Evolutionary conservation across 2,113 vertebrate species (phyloP).

Genomic region (Gavialis gangeticus): DNA sequence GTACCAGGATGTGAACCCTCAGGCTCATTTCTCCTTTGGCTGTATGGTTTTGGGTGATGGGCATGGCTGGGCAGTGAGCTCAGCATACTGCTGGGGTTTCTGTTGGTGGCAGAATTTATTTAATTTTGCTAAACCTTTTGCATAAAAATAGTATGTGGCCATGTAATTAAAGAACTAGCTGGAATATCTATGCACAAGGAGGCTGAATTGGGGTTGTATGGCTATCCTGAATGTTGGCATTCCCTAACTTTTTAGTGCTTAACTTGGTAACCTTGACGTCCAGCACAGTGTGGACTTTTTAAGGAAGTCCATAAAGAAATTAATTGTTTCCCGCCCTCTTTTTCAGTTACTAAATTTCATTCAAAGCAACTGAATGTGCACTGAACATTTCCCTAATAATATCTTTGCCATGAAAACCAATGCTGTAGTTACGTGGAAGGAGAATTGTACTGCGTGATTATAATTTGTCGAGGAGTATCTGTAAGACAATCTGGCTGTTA

Average conservation of each 20-base stretch:
- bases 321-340: neutral
- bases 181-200: neutral
- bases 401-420: neutral
- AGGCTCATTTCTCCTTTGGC: neutral
- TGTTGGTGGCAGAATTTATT: neutral
- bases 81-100: neutral
- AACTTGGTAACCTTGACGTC: neutral
- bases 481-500: neutral
- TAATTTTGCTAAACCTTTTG: neutral
- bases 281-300: neutral
- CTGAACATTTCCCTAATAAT: neutral
- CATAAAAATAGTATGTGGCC: neutral
- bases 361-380: accelerated
- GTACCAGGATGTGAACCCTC: neutral
- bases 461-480: accelerated
- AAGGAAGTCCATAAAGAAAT: neutral
- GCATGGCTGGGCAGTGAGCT: neutral
- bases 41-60: neutral
- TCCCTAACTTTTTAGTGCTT: neutral
- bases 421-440: neutral
- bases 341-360: neutral
- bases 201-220: neutral
- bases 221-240: neutral
- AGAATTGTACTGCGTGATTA: neutral
- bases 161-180: neutral